Percentiles rank a stretch among this genome's conserved stretches.
phyloP scores from a whole-genome alignment of 2,797 vertebrate species.

The Lutjanus campechanus region DNA sequence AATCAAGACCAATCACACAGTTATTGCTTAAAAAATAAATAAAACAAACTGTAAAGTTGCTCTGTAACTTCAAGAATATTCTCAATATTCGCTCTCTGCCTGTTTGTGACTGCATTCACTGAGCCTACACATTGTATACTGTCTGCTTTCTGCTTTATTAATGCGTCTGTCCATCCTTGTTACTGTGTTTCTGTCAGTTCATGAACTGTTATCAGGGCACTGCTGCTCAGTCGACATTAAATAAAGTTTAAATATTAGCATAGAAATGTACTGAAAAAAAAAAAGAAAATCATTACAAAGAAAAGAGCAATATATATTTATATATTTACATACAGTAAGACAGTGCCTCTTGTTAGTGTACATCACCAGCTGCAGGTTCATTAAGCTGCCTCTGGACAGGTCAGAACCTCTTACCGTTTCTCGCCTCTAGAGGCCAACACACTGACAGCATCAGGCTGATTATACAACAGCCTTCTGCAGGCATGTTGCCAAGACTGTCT shows the following conservation, averaged over 20 bases:
- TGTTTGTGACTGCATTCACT: not conserved
- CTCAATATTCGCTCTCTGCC: not conserved
- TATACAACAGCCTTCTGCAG: slow-evolving; percentile 41
- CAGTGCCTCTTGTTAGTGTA: slow-evolving; percentile 19
- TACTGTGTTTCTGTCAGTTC: not conserved
- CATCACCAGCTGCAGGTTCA: slow-evolving; percentile 28
- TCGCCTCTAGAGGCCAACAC: slow-evolving; percentile 22
- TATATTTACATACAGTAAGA: not conserved
- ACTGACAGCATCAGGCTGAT: slow-evolving; percentile 59
- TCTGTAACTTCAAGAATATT: not conserved
- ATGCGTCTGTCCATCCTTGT: no score
- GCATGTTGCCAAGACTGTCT: slow-evolving; percentile 20
- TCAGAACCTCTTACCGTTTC: slow-evolving; percentile 23
- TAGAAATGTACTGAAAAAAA: not conserved
- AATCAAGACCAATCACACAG: not conserved
- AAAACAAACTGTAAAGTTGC: not conserved
- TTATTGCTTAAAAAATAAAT: not conserved
- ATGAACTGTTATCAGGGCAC: not conserved
- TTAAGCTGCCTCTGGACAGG: slow-evolving; percentile 46
- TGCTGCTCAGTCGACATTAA: not conserved
- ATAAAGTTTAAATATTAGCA: not conserved
- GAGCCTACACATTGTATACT: not conserved
- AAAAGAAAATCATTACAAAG: not conserved
- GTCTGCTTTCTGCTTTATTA: not conserved
- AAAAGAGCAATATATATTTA: no score